Percentiles rank a stretch among this genome's conserved stretches.
Evolutionary conservation across 2,113 vertebrate species (phyloP).

Genomic region (Podocnemis expansa): DNA sequence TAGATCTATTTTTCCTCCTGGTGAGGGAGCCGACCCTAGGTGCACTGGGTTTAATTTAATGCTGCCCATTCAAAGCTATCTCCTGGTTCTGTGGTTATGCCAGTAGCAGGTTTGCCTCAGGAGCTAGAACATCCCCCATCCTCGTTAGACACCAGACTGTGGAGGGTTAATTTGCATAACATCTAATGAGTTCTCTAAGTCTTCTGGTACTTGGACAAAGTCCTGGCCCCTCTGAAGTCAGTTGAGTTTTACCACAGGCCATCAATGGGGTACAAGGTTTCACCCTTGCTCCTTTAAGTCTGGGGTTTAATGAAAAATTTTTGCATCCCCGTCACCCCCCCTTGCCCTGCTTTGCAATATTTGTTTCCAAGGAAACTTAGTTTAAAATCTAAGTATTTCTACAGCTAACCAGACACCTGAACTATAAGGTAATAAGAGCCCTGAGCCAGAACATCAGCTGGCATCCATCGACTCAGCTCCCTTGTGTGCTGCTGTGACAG

Average conservation of each 20-base stretch:
- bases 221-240: background rate
- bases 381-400: background rate
- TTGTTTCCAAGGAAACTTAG: background rate
- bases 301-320: background rate
- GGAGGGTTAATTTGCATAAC: background rate
- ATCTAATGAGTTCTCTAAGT: background rate
- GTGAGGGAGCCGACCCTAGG: background rate
- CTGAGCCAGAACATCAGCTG: background rate
- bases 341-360: background rate
- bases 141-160: background rate
- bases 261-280: background rate
- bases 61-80: background rate
- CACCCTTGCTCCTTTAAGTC: background rate
- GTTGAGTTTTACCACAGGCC: background rate
- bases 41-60: background rate
- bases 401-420: background rate
- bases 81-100: background rate
- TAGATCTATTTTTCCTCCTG: background rate
- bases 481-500: background rate
- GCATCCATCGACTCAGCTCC: background rate
- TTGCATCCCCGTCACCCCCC: background rate
- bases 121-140: background rate
- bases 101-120: background rate
- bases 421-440: background rate
- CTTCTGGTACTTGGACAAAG: background rate